Percentiles rank a stretch among this genome's conserved stretches.
Conservation (phyloP, 2,888 invertebrate species). For the Sinopyrophorus schimmeli region DNA sequence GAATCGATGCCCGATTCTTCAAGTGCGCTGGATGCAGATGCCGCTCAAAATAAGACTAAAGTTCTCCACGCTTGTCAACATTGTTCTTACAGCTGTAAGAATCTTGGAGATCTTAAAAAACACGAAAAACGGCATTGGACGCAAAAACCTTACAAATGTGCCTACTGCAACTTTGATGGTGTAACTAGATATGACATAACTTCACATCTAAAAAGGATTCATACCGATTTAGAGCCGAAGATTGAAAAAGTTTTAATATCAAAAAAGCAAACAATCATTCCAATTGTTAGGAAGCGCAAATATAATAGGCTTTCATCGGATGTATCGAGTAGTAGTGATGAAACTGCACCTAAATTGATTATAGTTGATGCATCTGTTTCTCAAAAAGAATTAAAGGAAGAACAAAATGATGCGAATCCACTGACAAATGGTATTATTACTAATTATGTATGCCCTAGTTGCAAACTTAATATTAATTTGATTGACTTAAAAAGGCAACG, state of each 20-base stretch:
- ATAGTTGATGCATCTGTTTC: no score
- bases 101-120: conserved; percentile 44
- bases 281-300: conserved; percentile 18
- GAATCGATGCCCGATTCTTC: conserved; percentile 6
- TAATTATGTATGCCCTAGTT: no score
- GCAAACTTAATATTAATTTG: no score
- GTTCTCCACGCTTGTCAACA: conserved; percentile 15
- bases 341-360: conserved; percentile 1
- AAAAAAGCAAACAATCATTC: conserved; percentile 16
- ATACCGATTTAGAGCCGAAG: conserved; percentile 9
- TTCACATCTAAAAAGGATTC: conserved; percentile 20
- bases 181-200: conserved; percentile 17
- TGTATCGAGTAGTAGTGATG: conserved; percentile 2
- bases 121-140: conserved; percentile 59
- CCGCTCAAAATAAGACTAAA: conserved; percentile 6
- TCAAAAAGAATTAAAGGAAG: no score
- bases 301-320: neutral
- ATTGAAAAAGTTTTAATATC: conserved; percentile 14
- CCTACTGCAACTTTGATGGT: conserved; percentile 48
- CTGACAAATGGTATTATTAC: no score
- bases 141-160: conserved; percentile 56
- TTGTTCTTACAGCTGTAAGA: conserved; percentile 35
- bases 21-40: conserved; percentile 1
- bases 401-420: no score
- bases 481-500: no score